Evolutionary conservation across 64 coral and sea anemone species (phyloP).

Genomic region (Montipora foliosa): DNA sequence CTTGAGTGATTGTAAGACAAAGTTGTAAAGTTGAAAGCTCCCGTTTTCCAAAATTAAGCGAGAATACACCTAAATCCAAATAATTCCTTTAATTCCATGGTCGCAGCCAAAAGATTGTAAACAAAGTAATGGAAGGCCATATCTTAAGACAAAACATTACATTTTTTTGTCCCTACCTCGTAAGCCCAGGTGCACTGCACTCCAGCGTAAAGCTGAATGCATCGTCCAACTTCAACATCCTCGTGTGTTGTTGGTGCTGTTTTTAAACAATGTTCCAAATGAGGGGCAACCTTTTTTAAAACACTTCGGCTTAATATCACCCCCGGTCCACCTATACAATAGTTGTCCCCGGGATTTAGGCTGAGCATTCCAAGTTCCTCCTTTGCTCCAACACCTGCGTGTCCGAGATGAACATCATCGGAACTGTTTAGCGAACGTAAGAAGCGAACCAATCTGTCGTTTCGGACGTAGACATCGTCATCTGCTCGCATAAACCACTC

Average conservation of each 20-base stretch:
- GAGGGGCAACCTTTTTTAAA: slow-evolving; percentile 84
- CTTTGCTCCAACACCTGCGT: slow-evolving; percentile 81
- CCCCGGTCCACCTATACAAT: slow-evolving; percentile 94
- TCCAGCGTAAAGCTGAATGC: slow-evolving; percentile 89
- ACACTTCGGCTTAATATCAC: slow-evolving; percentile 88
- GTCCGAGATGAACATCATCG: slow-evolving; percentile 87
- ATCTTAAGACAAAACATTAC: too few relatives aligned
- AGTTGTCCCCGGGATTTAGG: slow-evolving; percentile 83
- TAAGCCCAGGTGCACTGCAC: slow-evolving; percentile 92
- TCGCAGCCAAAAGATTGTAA: too few relatives aligned
- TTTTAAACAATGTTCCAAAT: slow-evolving; percentile 89
- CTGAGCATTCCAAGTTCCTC: slow-evolving; percentile 69
- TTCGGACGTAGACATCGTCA: slow-evolving; percentile 96
- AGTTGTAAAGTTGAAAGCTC: too few relatives aligned
- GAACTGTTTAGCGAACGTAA: slow-evolving; percentile 90
- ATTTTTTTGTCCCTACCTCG: slow-evolving; percentile 67
- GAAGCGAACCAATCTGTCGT: slow-evolving; percentile 75
- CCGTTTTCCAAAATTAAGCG: not conserved
- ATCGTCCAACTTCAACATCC: slow-evolving; percentile 92
- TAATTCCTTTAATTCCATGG: too few relatives aligned
- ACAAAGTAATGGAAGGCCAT: too few relatives aligned
- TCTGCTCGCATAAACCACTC: slow-evolving; percentile 97
- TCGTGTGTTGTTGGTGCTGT: slow-evolving; percentile 83
- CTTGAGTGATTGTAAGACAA: too few relatives aligned
- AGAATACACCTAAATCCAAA: not conserved